Evolutionary conservation across 2,113 vertebrate genomes (phyloP), one percentile per base, ranked within the genome.

Genomic region (Hippocampus barbouri): DNA sequence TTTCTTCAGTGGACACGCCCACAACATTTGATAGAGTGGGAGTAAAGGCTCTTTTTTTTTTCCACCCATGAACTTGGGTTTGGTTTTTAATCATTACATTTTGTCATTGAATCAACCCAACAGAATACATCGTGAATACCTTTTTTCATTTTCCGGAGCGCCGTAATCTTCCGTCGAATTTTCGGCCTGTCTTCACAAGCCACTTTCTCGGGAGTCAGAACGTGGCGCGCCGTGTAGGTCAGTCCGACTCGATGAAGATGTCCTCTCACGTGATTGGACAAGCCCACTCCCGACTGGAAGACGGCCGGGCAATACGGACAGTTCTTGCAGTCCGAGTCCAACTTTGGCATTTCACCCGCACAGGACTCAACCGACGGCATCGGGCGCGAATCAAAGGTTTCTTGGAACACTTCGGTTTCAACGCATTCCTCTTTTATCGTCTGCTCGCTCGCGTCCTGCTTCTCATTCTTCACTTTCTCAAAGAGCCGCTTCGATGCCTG

Each of bases 251-350:
- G 93, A 83, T 97, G 95, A 83, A 97, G 94, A 91, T 97, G 96
- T 64, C 96, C 96, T 86, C 96, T 92, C 60, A 97, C 93, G 40
- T 97, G 96, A 91, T 97, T 97, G 78, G 95, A 97, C 86, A 97
- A 90, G 57, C 95, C 95, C 87, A 97, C 95, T 80, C 96, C 96
- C 45, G 96, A 97, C 90, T 97, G 95, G 91, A 97, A 97, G 51
- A 95, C 91, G 73, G 95, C 95, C 77, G 96, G 94, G 88, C 96
- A 97, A 74, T 97, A 97, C 4, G 96, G 96, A 80, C 96, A 97
- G 0, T 91, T 94, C 85, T 96, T 96, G 76, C 91, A 93, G 67
- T 96, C 94, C 21, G 92, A 89, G 4, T 95, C 85, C 25, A 85
- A 43, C 18, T 84, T 84, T 41, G 79, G 82, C 72, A 73, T 62